phyloP scores from a whole-genome alignment of 2,113 vertebrate species.

The Dasyornis broadbenti region DNA sequence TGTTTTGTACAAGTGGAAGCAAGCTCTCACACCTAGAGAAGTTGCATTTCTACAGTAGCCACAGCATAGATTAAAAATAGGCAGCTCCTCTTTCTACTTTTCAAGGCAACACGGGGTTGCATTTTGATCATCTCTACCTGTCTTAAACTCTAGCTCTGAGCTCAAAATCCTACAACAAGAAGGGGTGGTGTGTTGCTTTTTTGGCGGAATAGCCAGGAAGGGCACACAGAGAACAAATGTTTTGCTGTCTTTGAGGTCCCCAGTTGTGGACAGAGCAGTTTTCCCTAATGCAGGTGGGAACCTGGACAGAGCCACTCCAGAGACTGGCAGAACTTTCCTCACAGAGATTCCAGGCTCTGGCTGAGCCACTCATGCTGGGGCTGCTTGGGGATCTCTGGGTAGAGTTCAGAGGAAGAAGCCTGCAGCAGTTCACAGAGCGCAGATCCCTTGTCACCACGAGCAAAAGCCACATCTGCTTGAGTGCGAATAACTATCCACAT shows the following conservation, averaged over 20 bases:
- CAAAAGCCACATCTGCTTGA: background rate
- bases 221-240: accelerated
- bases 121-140: background rate
- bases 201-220: background rate
- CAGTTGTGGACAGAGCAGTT: background rate
- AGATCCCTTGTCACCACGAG: background rate
- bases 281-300: too few relatives aligned
- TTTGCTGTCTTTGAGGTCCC: background rate
- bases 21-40: background rate
- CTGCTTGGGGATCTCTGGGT: background rate
- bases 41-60: background rate
- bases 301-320: accelerated
- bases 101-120: background rate
- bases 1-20: background rate
- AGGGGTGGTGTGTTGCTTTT: background rate
- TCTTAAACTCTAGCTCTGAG: background rate
- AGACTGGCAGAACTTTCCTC: background rate
- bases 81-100: background rate
- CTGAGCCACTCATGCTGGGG: accelerated
- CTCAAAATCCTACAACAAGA: background rate
- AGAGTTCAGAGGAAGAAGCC: background rate
- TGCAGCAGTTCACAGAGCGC: background rate
- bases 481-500: background rate
- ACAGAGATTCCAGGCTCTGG: background rate
- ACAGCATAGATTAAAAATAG: background rate